Evolutionary conservation across 1,140 invertebrate species (phyloP).

Genomic region (Holotrichia oblita): DNA sequence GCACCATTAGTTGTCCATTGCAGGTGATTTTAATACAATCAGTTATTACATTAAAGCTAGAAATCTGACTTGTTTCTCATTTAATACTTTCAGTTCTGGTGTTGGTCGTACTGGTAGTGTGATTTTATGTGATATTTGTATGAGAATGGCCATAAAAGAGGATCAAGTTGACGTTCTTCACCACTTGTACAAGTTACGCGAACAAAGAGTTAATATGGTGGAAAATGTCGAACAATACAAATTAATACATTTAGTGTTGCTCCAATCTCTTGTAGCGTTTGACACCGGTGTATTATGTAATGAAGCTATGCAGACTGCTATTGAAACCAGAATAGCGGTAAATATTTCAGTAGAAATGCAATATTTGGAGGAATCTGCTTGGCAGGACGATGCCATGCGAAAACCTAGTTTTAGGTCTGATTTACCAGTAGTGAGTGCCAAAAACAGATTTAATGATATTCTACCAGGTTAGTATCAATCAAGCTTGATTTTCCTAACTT

Average conservation of each 20-base stretch:
- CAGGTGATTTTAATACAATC: constrained; percentile 59
- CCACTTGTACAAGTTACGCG: constrained; percentile 81
- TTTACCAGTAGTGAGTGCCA: constrained; percentile 40
- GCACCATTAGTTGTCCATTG: constrained; percentile 68
- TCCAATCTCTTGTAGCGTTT: constrained; percentile 53
- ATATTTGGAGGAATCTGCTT: constrained; percentile 48
- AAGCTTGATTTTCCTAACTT: too few relatives aligned
- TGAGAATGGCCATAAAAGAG: constrained; percentile 72
- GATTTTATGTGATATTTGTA: constrained; percentile 81
- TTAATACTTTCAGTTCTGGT: constrained; percentile 70
- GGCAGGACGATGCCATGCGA: constrained; percentile 52
- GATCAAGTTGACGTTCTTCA: constrained; percentile 83
- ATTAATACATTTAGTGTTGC: constrained; percentile 56
- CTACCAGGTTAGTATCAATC: constrained; percentile 46
- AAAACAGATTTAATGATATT: constrained; percentile 49
- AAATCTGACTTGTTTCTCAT: constrained; percentile 37
- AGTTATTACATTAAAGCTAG: background rate
- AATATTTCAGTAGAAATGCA: constrained; percentile 47
- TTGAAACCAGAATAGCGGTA: constrained; percentile 43
- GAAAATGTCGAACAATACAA: constrained; percentile 59
- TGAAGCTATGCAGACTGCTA: constrained; percentile 43
- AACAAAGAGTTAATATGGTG: constrained; percentile 87
- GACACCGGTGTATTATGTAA: constrained; percentile 52
- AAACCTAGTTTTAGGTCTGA: constrained; percentile 6
- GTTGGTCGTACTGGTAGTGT: constrained; percentile 87